Base-by-base conservation (phyloP, 2,113 vertebrate species). In the Chelonoidis abingdonii region DNA sequence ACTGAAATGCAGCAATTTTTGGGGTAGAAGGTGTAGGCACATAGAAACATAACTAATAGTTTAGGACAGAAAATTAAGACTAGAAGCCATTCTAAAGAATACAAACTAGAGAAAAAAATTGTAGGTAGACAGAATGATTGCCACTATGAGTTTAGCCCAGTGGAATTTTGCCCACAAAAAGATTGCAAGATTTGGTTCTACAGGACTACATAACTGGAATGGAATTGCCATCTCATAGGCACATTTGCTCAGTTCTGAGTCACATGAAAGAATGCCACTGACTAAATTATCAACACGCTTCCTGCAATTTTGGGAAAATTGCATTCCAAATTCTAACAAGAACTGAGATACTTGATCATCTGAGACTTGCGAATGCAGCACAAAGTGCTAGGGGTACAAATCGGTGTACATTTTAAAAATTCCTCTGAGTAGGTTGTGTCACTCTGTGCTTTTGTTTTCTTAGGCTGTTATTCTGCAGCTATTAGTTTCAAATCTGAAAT, bases 181-280 rank as follows among this genome's bases (percentile, higher is more conserved):
- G 19, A 3, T 31, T 80, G 52, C 1, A 0, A 65, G 11, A 56
- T 21, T 21, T 9, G 25, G 11, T 50, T 35, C 14, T 11, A n/a
- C n/a, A 38, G 65, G 19, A 19, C 65, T 65, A 65, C 10, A 19
- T 27, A 86, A 94, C 54, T 29, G 22, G 2, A 75, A 79, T 5
- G 16, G 5, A 90, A 56, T 54, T 35, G 57, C 57, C 57, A 59
- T 59, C 91, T 53, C 47, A 82, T 62, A 17, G 0, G 19, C 0
- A 50, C 22, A 35, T 5, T 31, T 0, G 0, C 24, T 81, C 49
- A 2, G 41, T 41, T 53, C 50, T 17, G 53, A 53, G 35, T 75
- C 38, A 57, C 2, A 17, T 1, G 6, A 57, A 29, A 56, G 1
- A 17, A 56, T 3, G 4, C 6, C 3, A 13, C 9, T 65, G 65